Base-by-base conservation (phyloP, 2,797 vertebrate genomes). In the Avahi laniger region DNA sequence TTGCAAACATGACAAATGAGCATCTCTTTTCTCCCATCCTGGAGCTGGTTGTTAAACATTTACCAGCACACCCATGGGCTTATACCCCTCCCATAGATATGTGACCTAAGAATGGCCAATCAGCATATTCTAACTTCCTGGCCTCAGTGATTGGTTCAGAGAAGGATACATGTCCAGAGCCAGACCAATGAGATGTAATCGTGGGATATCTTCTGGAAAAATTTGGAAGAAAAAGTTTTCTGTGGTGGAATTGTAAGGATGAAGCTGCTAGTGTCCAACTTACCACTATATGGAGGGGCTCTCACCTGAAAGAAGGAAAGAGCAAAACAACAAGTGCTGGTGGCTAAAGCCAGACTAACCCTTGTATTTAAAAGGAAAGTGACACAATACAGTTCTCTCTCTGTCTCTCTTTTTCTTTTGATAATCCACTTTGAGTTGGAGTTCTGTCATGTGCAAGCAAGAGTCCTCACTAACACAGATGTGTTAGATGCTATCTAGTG, bases 291-390 rank as follows among this genome's bases (percentile, higher is more conserved):
- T 33, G 38, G 65, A 84, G 11, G 38, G 28, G 26, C 24, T 48
- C 46, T 85, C 48, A 78, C 30, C 70, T 41, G 59, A 92, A 54
- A 91, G 85, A 97, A 94, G 48, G 73, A 93, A 92, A 65, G 48
- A 92, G 54, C 6, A 33, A 43, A 54, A 84, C 41, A 57, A 12
- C 59, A 83, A 89, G 52, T 65, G 50, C 80, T 93, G 57, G 26
- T 76, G 89, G 93, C 75, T 48, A 90, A 57, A 57, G 12, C 4
- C 69, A 94, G 41, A 76, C n/a, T 65, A 86, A 78, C 7, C 10
- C 28, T 61, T 73, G 41, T 17, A 41, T 95, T 91, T 86, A 83
- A 96, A 94, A 92, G 46, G 22, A 94, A 84, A 80, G 5, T 76
- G 46, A 72, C 30, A 6, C 11, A 11, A 65, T 75, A 89, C 12